Base-by-base conservation (phyloP, 2,113 vertebrate genomes). In the Notechis scutatus region DNA sequence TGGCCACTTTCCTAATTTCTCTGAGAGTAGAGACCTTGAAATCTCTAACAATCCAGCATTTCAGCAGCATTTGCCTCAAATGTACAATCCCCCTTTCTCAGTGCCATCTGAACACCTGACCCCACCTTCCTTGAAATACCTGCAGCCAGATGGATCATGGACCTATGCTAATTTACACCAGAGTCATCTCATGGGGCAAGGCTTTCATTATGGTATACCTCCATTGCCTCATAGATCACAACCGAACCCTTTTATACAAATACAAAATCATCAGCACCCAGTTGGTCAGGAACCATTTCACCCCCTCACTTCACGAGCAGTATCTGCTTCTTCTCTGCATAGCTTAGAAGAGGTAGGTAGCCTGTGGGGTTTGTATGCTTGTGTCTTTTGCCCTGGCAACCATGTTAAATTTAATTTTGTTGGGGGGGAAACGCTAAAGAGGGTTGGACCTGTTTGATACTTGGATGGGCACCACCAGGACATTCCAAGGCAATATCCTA, bases 91-190 rank as follows among this genome's bases (percentile, higher is more conserved):
- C 7, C 97, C 98, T 95, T 99, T 98, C 96, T 97, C 98, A 1
- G 97, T 98, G 97, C 98, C 98, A 52, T 98, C 98, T 5, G 98
- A 98, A 96, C 98, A 98, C 94, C 96, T 98, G 93, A 97, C 98
- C 93, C 97, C 98, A 42, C 98, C 99, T 93, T 97, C 98, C 50
- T 96, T 99, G 97, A 99, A 99, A 96, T 99, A 99, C 97, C 98
- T 99, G 97, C 98, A 98, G 21, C 98, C 98, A 54, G 99, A 99
- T 92, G 98, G 98, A 94, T 98, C 99, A 87, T 99, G 99, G 99
- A 97, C 98, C 94, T 99, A 99, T 0, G 96, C 98, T 94, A 98
- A 98, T 95, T 97, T 99, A 26, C 98, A 98, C 90, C 99, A 99
- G 97, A 99, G 98, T 94, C 99, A 98, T 94, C 96, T 99, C 74